Percentiles rank a stretch among this genome's conserved stretches.
Conservation (phyloP, 2,797 vertebrate genomes). For the Diglossa cyanea region DNA sequence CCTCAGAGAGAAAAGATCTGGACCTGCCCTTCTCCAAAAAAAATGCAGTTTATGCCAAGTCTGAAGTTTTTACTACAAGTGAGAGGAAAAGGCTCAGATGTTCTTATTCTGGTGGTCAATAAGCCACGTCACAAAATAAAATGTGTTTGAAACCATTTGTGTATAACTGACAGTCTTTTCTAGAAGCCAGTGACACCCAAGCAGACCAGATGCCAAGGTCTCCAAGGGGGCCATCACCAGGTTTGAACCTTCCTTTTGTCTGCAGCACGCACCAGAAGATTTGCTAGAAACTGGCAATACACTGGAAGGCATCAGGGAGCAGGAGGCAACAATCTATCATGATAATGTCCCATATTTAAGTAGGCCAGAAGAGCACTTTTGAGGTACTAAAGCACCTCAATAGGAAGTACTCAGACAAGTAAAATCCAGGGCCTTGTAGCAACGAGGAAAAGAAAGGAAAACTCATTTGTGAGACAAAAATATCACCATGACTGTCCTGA, state of each 20-base stretch:
- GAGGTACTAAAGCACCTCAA: background rate
- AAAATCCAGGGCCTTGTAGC: background rate
- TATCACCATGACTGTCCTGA: background rate
- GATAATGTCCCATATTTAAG: background rate
- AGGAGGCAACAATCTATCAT: background rate
- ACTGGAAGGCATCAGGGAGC: background rate
- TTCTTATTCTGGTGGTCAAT: slow-evolving; percentile 8
- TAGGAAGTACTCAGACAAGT: background rate
- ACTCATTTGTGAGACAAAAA: background rate
- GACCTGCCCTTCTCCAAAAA: background rate
- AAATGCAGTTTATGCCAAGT: slow-evolving; percentile 28
- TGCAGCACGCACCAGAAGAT: background rate
- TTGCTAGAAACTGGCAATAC: background rate
- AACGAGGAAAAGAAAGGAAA: background rate
- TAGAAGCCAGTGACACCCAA: background rate
- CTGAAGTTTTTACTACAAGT: slow-evolving; percentile 45
- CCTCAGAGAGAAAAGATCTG: slow-evolving; percentile 54
- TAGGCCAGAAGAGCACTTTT: background rate
- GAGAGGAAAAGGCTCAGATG: slow-evolving; percentile 32
- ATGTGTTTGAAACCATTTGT: background rate
- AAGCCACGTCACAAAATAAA: slow-evolving; percentile 32
- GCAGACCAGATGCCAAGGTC: background rate
- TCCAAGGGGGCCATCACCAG: background rate
- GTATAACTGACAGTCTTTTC: background rate
- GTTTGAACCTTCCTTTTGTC: background rate